Conservation (phyloP, 2,888 invertebrate genomes). For the Xanthorhoe spadicearia region DNA sequence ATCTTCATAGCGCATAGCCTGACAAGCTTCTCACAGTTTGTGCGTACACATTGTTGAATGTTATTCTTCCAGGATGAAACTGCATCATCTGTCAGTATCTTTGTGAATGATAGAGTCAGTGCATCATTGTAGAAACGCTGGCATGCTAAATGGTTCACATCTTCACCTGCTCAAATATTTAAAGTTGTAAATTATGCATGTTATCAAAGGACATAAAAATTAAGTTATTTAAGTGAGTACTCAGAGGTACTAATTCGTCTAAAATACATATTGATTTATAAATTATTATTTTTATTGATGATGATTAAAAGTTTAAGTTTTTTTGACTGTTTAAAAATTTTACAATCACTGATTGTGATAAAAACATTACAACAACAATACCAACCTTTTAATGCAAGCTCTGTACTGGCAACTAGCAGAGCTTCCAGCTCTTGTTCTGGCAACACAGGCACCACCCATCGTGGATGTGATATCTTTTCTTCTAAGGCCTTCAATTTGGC, state of each 20-base stretch:
- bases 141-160: slow-evolving; percentile 94
- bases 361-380: slow-evolving; percentile 68
- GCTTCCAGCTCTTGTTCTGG: slow-evolving; percentile 98
- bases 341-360: no score
- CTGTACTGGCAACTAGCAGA: slow-evolving; percentile 94
- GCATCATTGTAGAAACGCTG: slow-evolving; percentile 98
- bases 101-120: slow-evolving; percentile 96
- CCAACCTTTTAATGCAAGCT: slow-evolving; percentile 90
- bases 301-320: no score
- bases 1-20: slow-evolving; percentile 97
- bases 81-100: slow-evolving; percentile 98
- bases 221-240: no score
- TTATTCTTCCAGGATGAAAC: slow-evolving; percentile 99
- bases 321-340: no score
- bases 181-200: not conserved
- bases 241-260: no score
- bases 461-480: slow-evolving; percentile 97
- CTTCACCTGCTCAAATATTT: slow-evolving; percentile 86
- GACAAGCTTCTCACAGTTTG: slow-evolving; percentile 96
- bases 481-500: slow-evolving; percentile 94
- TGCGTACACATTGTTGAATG: slow-evolving; percentile 97
- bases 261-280: no score
- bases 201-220: no score
- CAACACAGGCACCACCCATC: slow-evolving; percentile 98
- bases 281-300: no score